phyloP scores from a whole-genome alignment of 2,797 vertebrate species.

The Lacerta viridis region DNA sequence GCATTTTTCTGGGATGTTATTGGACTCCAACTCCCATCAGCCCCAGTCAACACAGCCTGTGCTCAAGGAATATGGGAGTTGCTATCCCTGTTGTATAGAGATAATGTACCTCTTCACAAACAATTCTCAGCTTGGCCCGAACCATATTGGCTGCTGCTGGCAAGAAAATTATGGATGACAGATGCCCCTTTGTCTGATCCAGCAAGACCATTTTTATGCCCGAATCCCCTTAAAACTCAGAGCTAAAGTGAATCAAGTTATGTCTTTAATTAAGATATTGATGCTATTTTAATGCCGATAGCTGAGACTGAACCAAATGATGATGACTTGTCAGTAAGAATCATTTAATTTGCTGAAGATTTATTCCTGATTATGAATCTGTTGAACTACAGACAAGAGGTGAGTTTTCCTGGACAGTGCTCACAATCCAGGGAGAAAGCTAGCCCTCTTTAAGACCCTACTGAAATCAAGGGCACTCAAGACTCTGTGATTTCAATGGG shows the following conservation, averaged over 20 bases:
- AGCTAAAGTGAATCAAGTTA: background rate
- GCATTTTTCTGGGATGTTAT: too few relatives aligned
- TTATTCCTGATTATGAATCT: constrained; percentile 15
- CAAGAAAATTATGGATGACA: background rate
- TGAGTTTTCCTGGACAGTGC: background rate
- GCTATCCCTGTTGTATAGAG: too few relatives aligned
- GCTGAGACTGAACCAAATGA: constrained; percentile 27
- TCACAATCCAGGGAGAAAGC: background rate
- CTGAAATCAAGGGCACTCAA: constrained; percentile 19
- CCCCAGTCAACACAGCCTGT: too few relatives aligned
- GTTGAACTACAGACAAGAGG: background rate
- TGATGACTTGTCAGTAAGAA: constrained; percentile 11
- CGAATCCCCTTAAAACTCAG: background rate
- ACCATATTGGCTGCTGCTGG: background rate
- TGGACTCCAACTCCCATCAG: too few relatives aligned
- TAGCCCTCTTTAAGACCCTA: background rate
- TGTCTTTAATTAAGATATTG: constrained; percentile 22
- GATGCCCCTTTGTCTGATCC: background rate
- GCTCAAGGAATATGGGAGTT: too few relatives aligned
- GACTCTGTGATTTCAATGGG: constrained; percentile 29
- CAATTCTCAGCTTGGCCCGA: background rate
- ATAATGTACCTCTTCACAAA: too few relatives aligned
- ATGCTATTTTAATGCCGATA: constrained; percentile 7
- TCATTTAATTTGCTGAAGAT: constrained; percentile 22
- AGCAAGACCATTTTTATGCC: background rate